Base-by-base conservation (phyloP, 2,113 vertebrate species). In the Girardinichthys multiradiatus region DNA sequence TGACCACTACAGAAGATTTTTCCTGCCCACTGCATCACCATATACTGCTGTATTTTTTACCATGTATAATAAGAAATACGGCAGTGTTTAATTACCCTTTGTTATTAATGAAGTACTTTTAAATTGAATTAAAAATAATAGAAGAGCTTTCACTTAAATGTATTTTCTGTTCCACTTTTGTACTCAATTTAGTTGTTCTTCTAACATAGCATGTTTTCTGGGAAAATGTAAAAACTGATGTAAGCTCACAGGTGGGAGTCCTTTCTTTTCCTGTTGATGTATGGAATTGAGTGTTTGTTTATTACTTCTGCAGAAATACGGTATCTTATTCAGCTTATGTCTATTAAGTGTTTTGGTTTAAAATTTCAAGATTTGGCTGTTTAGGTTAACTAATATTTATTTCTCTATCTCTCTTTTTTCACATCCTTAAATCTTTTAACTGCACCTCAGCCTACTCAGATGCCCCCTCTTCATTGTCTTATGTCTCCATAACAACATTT, bases 401-500 rank as follows among this genome's bases (percentile, higher is more conserved):
- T 8, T 54, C 8, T 39, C 37, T 12, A 1, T 39, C 31, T 45
- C 42, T 54, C 9, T 54, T 54, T 54, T n/a, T n/a, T n/a, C 4
- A 78, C 17, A 21, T 65, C 57, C 57, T 1, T 19, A 12, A 30
- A 12, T 29, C 8, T 0, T 29, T 9, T 5, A 48, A 12, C 3
- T 8, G 9, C n/a, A 58, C 11, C 5, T 27, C 2, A 5, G 27
- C 70, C 58, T 31, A n/a, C 37, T 67, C 81, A 71, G 70, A 69
- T 45, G n/a, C 70, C 63, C 64, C 66, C 9, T 27, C 31, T 60
- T 62, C 75, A 64, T 30, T 67, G 60, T 60, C 69, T 71, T 61
- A 63, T 85, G 42, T 87, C 70, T 75, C 74, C 64, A 69, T 80
- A 74, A 33, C 75, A 74, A 51, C 37, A 27, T 82, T 73, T 86